A percentile compares a stretch with the other conserved stretches of the same genome.
phyloP scores from a whole-genome alignment of 1,140 invertebrate species.

The Pseudomyrmex concolor region DNA sequence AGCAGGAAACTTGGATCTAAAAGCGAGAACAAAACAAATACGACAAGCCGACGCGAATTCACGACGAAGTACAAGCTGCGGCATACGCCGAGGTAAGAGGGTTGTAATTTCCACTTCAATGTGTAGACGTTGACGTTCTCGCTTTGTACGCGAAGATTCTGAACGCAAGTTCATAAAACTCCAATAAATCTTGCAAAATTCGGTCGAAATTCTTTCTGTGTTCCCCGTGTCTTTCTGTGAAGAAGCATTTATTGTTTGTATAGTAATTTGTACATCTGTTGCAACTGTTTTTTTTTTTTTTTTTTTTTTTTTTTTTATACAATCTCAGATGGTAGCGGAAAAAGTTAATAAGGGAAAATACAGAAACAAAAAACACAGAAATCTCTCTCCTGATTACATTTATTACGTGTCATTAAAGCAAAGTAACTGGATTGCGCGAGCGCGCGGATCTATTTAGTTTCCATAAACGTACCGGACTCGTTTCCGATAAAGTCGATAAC shows the following conservation, averaged over 20 bases:
- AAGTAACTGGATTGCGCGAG: slow-evolving; percentile 27
- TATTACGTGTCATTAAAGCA: slow-evolving; percentile 37
- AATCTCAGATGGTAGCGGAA: too few species aligned
- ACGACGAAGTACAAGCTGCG: slow-evolving; percentile 1
- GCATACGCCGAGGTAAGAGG: background rate
- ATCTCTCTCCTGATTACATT: slow-evolving; percentile 8
- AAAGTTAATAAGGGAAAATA: background rate
- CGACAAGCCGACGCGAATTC: slow-evolving; percentile 17
- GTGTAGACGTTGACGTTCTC: slow-evolving; percentile 40
- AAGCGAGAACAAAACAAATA: slow-evolving; percentile 30
- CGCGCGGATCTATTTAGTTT: slow-evolving; percentile 34
- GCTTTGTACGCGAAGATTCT: slow-evolving; percentile 55
- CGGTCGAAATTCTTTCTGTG: background rate
- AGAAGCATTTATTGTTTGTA: background rate
- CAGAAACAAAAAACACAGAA: background rate
- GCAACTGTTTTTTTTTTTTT: background rate
- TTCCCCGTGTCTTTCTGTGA: background rate
- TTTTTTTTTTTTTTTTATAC: background rate
- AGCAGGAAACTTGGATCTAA: slow-evolving; percentile 32
- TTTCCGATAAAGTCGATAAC: slow-evolving; percentile 53
- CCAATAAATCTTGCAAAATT: slow-evolving; percentile 54
- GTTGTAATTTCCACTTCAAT: slow-evolving; percentile 54
- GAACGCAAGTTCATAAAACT: slow-evolving; percentile 62
- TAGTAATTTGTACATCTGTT: background rate
- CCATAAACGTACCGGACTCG: slow-evolving; percentile 37